Evolutionary conservation across 2,888 invertebrate species (phyloP).

Genomic region (Thereva nobilitata): DNA sequence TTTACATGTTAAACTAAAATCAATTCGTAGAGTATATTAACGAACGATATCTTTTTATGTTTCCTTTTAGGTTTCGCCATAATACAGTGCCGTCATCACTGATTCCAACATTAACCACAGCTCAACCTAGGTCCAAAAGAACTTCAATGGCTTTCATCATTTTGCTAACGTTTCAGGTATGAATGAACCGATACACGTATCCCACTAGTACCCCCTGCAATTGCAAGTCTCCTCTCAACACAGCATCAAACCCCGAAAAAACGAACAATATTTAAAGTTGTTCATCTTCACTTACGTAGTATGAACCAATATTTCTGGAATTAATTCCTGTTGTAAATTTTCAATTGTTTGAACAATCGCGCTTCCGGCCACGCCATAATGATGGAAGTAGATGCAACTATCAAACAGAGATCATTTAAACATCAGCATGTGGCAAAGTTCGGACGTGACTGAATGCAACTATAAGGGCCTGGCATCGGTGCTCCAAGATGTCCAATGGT

Average conservation of each 20-base stretch:
- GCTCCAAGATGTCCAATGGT: too few relatives aligned
- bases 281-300: too few relatives aligned
- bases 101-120: constrained; percentile 14
- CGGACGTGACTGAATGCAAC: too few relatives aligned
- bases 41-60: constrained; percentile 18
- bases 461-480: too few relatives aligned
- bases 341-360: constrained; percentile 23
- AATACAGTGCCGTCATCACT: constrained; percentile 13
- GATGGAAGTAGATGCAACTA: too few relatives aligned
- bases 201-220: neutral
- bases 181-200: constrained; percentile 13
- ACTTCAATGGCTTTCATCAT: constrained; percentile 38
- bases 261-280: too few relatives aligned
- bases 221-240: constrained; percentile 11
- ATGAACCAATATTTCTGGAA: constrained; percentile 30
- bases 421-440: too few relatives aligned
- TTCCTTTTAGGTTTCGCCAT: constrained; percentile 25
- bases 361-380: neutral
- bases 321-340: constrained; percentile 28
- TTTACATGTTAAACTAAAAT: too few relatives aligned
- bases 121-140: constrained; percentile 4
- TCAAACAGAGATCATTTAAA: too few relatives aligned
- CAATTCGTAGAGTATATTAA: neutral
- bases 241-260: constrained; percentile 18
- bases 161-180: constrained; percentile 36